Evolutionary conservation across 1,140 invertebrate species (phyloP), one percentile per base, ranked within the genome.

Genomic region (Drosophila equinoxialis): DNA sequence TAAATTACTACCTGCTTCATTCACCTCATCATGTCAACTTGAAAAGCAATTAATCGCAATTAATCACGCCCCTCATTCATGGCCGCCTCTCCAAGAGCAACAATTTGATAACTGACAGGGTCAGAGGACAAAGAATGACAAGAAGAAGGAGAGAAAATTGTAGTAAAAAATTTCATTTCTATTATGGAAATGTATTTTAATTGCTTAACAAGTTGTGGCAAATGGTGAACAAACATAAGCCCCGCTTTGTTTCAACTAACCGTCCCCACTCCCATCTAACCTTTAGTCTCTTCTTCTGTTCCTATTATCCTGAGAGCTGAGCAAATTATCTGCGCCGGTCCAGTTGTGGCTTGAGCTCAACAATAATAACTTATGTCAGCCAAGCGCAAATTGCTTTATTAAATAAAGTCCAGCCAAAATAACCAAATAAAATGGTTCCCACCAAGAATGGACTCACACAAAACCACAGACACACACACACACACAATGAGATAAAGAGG

Each of bases 351-450:
- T 57, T 61, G 80, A 68, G 84, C 81, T 80, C 74, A 79, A 70
- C 45, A 51, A 89, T 78, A 89, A 89, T 90, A 89, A 89, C 84
- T 89, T 90, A 90, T 89, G 84, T 90, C 79, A 89, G 81, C 86
- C 84, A 89, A 90, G 84, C 85, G 85, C 86, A 89, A 89, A 89
- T 89, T 89, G 85, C 84, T 89, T 89, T 89, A 89, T 89, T 89
- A 89, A 89, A 89, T 89, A 89, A 89, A 89, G 76, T 79, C 78
- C 77, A 89, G 74, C 77, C 80, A 89, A 85, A 90, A 87, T 81
- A 90, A 80, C 80, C 74, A 84, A 64, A 74, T 76, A 79, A 65
- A 74, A 78, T 80, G 74, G 63, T 74, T 60, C 60, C 55, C 55
- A 58, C 55, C 66, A 72, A 66, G 69, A 65, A 81, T 74, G 69